phyloP scores from a whole-genome alignment of 2,888 invertebrate species.

The Synanthedon myopaeformis region DNA sequence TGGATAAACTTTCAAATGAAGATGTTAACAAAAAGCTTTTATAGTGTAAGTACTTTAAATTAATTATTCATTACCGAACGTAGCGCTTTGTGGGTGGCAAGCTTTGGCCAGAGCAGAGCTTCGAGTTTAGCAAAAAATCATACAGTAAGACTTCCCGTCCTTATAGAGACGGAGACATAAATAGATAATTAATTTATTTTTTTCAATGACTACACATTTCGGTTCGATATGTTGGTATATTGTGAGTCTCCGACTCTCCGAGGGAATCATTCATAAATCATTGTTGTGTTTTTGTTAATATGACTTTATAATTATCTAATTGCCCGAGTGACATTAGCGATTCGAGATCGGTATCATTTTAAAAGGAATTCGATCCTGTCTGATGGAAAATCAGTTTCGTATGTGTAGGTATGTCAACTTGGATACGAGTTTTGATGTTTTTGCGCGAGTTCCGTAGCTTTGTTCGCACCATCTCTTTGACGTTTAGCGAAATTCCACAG shows the following conservation, averaged over 20 bases:
- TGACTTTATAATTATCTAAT: slow-evolving; percentile 35
- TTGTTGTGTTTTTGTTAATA: slow-evolving; percentile 25
- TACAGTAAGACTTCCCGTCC: slow-evolving; percentile 4
- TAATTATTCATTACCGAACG: slow-evolving; percentile 10
- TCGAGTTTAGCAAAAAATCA: slow-evolving; percentile 7
- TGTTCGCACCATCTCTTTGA: slow-evolving; percentile 53
- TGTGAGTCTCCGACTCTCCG: slow-evolving; percentile 3
- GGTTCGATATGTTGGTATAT: slow-evolving; percentile 1
- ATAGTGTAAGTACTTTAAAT: slow-evolving; percentile 8
- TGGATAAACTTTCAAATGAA: slow-evolving; percentile 4
- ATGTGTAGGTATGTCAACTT: slow-evolving; percentile 1
- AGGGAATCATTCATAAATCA: slow-evolving; percentile 11
- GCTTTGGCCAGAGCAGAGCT: not conserved
- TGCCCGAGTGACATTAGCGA: slow-evolving; percentile 28
- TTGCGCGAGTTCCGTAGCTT: slow-evolving; percentile 45
- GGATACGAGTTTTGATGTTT: slow-evolving; percentile 27
- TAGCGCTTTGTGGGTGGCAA: slow-evolving; percentile 13
- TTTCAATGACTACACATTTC: slow-evolving; percentile 3
- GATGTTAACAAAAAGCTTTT: slow-evolving; percentile 9
- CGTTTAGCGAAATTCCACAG: slow-evolving; percentile 45
- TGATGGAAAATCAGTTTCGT: slow-evolving; percentile 7
- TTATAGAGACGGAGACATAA: slow-evolving; percentile 6
- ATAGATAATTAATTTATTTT: slow-evolving; percentile 9
- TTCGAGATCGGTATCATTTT: slow-evolving; percentile 29
- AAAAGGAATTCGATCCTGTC: slow-evolving; percentile 23